Evolutionary conservation across 1,140 invertebrate genomes (phyloP).

Genomic region (Lepidurus couesii): DNA sequence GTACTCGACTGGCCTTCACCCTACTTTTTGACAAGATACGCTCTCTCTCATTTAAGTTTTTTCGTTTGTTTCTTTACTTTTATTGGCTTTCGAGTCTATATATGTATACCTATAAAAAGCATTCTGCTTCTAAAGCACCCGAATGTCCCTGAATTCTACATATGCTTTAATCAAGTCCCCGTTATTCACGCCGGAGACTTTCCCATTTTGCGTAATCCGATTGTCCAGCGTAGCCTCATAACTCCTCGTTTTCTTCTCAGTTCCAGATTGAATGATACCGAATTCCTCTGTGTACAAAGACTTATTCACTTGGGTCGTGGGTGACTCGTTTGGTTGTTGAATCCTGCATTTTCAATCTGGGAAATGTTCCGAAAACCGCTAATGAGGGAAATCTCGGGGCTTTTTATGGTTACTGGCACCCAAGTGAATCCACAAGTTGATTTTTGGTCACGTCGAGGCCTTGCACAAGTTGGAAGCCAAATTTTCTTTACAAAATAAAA

Average conservation of each 20-base stretch:
- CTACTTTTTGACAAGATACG: background rate
- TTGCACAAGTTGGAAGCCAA: background rate
- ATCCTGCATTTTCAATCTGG: background rate
- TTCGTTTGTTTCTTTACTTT: background rate
- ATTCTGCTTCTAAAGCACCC: background rate
- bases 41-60: background rate
- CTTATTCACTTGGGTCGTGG: background rate
- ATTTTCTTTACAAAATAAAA: background rate
- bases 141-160: conserved; percentile 6
- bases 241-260: background rate
- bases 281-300: background rate
- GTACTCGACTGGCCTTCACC: background rate
- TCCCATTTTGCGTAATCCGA: background rate
- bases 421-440: background rate
- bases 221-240: conserved; percentile 17
- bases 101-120: background rate
- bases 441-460: background rate
- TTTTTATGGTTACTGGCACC: background rate
- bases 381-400: background rate
- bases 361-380: background rate
- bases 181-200: background rate
- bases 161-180: background rate
- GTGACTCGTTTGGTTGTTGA: background rate
- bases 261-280: background rate
- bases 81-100: background rate